phyloP scores from a whole-genome alignment of 2,113 vertebrate genomes.

The Miniopterus natalensis region DNA sequence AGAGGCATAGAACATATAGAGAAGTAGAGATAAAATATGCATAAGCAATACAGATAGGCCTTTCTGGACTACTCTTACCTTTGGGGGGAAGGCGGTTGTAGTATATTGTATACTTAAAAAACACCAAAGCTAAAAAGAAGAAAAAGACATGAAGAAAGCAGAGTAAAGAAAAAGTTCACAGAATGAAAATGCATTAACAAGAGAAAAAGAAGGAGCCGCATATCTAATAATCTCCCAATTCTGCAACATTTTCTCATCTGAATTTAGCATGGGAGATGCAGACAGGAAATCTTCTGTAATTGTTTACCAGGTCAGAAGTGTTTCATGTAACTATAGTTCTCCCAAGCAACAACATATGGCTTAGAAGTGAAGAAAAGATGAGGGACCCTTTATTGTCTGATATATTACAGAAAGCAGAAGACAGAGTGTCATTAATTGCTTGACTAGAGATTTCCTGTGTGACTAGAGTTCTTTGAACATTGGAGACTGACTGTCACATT shows the following conservation, averaged over 20 bases:
- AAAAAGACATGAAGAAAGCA: not conserved
- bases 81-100: not conserved
- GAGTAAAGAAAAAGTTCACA: not conserved
- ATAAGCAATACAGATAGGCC: not conserved
- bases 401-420: not conserved
- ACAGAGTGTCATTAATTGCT: not conserved
- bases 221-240: not conserved
- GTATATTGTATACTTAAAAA: not conserved
- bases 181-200: constrained; percentile 1
- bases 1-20: not conserved
- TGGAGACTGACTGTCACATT: not conserved
- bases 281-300: not conserved
- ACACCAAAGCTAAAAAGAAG: not conserved
- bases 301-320: not conserved
- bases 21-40: not conserved
- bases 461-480: not conserved
- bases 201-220: not conserved
- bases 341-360: not conserved
- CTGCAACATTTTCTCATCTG: not conserved
- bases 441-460: not conserved
- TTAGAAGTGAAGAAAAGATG: not conserved
- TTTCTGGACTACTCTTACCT: not conserved
- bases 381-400: not conserved
- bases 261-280: not conserved
- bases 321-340: not conserved